Conservation (phyloP, 2,113 vertebrate genomes). For the Chascanopsetta lugubris region DNA sequence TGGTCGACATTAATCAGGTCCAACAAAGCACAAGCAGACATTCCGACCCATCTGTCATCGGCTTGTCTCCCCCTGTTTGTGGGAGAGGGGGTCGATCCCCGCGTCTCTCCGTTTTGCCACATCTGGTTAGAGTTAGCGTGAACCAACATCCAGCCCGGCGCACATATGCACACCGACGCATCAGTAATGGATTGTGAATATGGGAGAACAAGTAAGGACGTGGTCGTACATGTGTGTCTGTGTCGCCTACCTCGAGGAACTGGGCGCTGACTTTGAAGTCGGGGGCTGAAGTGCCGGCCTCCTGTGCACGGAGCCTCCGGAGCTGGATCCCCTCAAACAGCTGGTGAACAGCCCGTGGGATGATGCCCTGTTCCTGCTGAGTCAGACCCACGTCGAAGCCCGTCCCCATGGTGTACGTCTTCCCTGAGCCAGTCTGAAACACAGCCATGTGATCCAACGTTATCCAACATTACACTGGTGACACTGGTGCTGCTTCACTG, state of each 20-base stretch:
- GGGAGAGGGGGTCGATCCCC: conserved; percentile 33
- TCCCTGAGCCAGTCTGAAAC: conserved; percentile 91
- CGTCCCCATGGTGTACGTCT: conserved; percentile 97
- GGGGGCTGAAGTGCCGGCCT: conserved; percentile 77
- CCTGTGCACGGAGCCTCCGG: conserved; percentile 79
- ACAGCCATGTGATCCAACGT: background rate
- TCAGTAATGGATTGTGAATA: background rate
- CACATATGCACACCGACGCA: background rate
- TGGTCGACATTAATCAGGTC: conserved; percentile 64
- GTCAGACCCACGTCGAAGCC: conserved; percentile 87
- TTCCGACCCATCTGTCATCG: conserved; percentile 68
- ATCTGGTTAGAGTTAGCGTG: conserved; percentile 62
- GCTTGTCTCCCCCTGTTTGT: conserved; percentile 67
- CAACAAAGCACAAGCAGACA: conserved; percentile 57
- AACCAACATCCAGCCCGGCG: conserved; percentile 15
- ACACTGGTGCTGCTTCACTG: too few relatives aligned
- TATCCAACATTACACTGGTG: too few relatives aligned
- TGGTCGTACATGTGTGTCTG: background rate
- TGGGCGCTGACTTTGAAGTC: conserved; percentile 99
- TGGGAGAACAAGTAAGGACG: background rate
- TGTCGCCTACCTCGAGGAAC: conserved; percentile 90
- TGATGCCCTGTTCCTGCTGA: conserved; percentile 90
- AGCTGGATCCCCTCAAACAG: conserved; percentile 90
- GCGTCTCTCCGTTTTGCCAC: conserved; percentile 34
- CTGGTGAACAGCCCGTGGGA: conserved; percentile 90